phyloP scores from a whole-genome alignment of 2,888 invertebrate species.

The Idaea biselata region DNA sequence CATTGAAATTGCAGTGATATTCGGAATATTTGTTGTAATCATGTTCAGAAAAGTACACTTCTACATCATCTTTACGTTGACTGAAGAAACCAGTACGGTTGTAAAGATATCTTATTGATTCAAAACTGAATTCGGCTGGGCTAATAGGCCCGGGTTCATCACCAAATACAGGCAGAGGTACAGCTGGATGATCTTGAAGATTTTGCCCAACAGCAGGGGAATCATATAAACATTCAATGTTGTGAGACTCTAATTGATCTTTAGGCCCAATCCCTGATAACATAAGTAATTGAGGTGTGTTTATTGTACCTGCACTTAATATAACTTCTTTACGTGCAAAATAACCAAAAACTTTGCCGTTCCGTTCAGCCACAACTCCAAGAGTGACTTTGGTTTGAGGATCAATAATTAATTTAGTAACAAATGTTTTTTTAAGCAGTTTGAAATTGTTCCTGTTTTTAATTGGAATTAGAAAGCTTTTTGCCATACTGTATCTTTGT shows the following conservation, averaged over 20 bases:
- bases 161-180: slow-evolving; percentile 57
- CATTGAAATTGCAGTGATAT: slow-evolving; percentile 37
- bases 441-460: slow-evolving; percentile 29
- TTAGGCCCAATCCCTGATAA: slow-evolving; percentile 32
- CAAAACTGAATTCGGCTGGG: slow-evolving; percentile 41
- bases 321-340: slow-evolving; percentile 48
- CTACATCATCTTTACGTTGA: slow-evolving; percentile 77
- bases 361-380: slow-evolving; percentile 25
- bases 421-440: slow-evolving; percentile 19
- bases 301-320: slow-evolving; percentile 56
- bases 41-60: slow-evolving; percentile 43
- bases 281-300: slow-evolving; percentile 58
- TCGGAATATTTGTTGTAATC: slow-evolving; percentile 48
- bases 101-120: slow-evolving; percentile 68
- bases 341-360: slow-evolving; percentile 6
- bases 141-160: slow-evolving; percentile 41
- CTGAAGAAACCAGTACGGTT: slow-evolving; percentile 52
- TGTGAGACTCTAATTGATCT: slow-evolving; percentile 50
- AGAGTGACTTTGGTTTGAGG: slow-evolving; percentile 8
- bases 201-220: slow-evolving; percentile 73
- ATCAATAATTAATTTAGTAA: slow-evolving; percentile 24
- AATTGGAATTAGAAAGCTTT: slow-evolving; percentile 59
- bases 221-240: slow-evolving; percentile 56
- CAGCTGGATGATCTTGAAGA: slow-evolving; percentile 74
- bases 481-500: slow-evolving; percentile 80